These are phyloP conservation scores for Drosophila asahinai DNA, from an alignment of 1,140 invertebrate genomes.

Conservation along the genomic window DNA sequence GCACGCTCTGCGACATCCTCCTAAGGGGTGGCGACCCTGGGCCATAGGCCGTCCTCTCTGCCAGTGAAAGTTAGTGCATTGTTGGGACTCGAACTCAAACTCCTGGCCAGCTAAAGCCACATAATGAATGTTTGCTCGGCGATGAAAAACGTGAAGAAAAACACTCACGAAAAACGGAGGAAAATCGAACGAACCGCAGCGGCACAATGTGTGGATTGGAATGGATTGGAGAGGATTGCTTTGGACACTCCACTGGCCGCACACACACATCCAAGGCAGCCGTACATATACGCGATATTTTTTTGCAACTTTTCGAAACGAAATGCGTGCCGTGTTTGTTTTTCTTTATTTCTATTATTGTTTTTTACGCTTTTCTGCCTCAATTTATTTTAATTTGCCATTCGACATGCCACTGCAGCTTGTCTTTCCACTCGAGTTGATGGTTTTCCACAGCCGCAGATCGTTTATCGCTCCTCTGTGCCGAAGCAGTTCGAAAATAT, in stretches of 20 bases:
- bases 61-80: constrained; percentile 79
- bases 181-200: constrained; percentile 39
- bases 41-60: constrained; percentile 24
- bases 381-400: constrained; percentile 75
- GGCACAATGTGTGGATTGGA: constrained; percentile 17
- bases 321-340: constrained; percentile 53
- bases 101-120: constrained; percentile 27
- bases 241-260: not conserved
- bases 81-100: constrained; percentile 34
- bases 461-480: constrained; percentile 8
- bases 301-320: constrained; percentile 19
- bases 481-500: constrained; percentile 24
- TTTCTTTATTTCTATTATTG: constrained; percentile 45
- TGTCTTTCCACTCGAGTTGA: constrained; percentile 47
- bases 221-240: constrained; percentile 3
- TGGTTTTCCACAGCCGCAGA: constrained; percentile 17
- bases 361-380: constrained; percentile 57
- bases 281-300: constrained; percentile 43
- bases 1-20: constrained; percentile 69
- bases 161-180: constrained; percentile 4
- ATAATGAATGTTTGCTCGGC: constrained; percentile 68
- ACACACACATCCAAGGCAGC: constrained; percentile 17
- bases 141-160: constrained; percentile 29
- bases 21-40: not conserved
- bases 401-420: constrained; percentile 35